phyloP scores from a whole-genome alignment of 2,797 vertebrate genomes.

The Sandelia bainsii region DNA sequence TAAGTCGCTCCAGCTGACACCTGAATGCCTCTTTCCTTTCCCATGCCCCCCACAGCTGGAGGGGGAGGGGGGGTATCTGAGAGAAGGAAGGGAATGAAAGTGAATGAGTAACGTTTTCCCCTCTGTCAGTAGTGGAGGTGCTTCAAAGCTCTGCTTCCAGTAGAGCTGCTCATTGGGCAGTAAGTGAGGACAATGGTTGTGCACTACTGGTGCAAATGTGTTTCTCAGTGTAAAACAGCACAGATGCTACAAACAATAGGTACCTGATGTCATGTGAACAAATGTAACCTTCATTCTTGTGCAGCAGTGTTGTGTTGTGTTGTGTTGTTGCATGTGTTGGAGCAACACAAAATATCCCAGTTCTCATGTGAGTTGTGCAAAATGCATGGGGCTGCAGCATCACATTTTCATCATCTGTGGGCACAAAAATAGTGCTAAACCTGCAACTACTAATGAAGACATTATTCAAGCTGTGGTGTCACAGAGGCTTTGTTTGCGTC shows the following conservation, averaged over 20 bases:
- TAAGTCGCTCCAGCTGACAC: slow-evolving; percentile 60
- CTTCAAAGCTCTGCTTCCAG: background rate
- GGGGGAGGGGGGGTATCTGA: background rate
- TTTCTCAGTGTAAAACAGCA: background rate
- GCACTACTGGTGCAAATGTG: background rate
- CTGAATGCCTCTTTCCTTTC: slow-evolving; percentile 59
- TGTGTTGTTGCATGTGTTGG: no score
- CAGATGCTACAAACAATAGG: no score
- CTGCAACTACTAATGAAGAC: no score
- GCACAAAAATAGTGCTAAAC: no score
- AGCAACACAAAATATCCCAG: background rate
- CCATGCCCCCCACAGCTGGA: slow-evolving; percentile 45
- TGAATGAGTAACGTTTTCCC: slow-evolving; percentile 29
- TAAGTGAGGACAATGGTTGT: background rate
- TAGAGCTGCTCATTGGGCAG: background rate
- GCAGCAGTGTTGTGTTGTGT: no score
- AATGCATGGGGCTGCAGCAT: background rate
- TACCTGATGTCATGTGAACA: background rate
- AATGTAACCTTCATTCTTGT: background rate
- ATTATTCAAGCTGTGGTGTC: no score
- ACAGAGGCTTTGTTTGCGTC: background rate
- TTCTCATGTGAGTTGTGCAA: background rate
- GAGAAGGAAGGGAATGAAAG: slow-evolving; percentile 27
- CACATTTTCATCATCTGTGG: background rate
- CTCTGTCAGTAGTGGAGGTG: slow-evolving; percentile 17